Evolutionary conservation across 35 echinoderm and acorn worm species (phyloP).

Genomic region (Anneissia japonica): DNA sequence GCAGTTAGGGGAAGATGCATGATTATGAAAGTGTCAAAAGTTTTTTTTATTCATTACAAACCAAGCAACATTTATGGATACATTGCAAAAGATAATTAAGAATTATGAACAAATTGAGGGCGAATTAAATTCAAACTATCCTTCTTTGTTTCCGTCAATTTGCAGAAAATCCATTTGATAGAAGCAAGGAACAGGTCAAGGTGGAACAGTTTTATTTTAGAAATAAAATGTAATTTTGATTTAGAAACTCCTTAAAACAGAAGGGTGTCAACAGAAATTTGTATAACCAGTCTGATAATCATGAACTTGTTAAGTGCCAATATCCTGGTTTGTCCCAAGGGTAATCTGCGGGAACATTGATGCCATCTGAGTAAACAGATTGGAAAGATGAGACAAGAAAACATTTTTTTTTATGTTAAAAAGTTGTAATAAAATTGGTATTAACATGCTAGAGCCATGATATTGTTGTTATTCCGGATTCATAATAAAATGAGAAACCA

Average conservation of each 20-base stretch:
- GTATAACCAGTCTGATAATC: neutral
- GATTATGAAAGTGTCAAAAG: too few relatives aligned
- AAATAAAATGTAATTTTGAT: neutral
- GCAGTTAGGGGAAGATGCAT: too few relatives aligned
- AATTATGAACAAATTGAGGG: neutral
- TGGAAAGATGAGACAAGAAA: neutral
- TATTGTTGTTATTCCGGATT: too few relatives aligned
- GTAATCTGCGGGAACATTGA: neutral
- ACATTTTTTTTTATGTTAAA: too few relatives aligned
- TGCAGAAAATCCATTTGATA: neutral
- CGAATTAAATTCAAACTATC: neutral
- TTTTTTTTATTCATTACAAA: too few relatives aligned
- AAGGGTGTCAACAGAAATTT: slow-evolving; percentile 1
- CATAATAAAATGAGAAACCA: too few relatives aligned
- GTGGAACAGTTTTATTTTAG: neutral
- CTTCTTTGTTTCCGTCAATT: neutral
- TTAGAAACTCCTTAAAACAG: neutral
- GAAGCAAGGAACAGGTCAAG: neutral
- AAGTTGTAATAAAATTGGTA: neutral
- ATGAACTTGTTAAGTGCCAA: neutral
- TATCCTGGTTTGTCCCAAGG: neutral
- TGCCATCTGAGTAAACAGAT: neutral
- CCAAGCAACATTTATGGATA: too few relatives aligned
- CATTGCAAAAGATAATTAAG: neutral
- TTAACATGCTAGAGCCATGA: too few relatives aligned